Conservation (phyloP, 1,140 invertebrate genomes). For the Drosophila pachea region DNA sequence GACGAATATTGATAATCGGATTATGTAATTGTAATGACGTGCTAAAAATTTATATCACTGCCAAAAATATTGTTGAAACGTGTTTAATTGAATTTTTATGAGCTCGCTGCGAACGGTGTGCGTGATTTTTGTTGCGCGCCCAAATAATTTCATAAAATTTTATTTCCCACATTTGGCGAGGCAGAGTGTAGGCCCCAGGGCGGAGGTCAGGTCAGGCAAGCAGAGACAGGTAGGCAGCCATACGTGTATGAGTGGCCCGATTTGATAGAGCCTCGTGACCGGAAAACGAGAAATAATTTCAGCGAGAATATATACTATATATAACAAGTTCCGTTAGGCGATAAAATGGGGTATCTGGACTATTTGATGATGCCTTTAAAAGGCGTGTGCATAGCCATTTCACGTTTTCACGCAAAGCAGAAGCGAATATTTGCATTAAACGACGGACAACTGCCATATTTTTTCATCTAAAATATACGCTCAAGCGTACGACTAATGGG, state of each 20-base stretch:
- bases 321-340: conserved; percentile 29
- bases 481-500: conserved; percentile 71
- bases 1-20: conserved; percentile 48
- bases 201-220: background rate
- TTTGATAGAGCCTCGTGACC: conserved; percentile 57
- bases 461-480: conserved; percentile 70
- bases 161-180: conserved; percentile 47
- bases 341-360: background rate
- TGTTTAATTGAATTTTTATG: conserved; percentile 78
- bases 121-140: conserved; percentile 41
- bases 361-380: background rate
- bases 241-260: conserved; percentile 16
- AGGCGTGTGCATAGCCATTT: background rate
- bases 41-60: conserved; percentile 75
- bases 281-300: conserved; percentile 49
- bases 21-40: conserved; percentile 75
- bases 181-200: no score
- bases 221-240: background rate
- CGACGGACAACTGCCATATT: conserved; percentile 55
- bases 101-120: conserved; percentile 29
- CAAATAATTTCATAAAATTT: conserved; percentile 72
- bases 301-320: conserved; percentile 53
- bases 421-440: conserved; percentile 38
- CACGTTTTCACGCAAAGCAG: background rate
- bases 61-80: conserved; percentile 72